Evolutionary conservation across 2,113 vertebrate species (phyloP), one percentile per base, ranked within the genome.

Genomic region (Onychorhynchus coronatus): DNA sequence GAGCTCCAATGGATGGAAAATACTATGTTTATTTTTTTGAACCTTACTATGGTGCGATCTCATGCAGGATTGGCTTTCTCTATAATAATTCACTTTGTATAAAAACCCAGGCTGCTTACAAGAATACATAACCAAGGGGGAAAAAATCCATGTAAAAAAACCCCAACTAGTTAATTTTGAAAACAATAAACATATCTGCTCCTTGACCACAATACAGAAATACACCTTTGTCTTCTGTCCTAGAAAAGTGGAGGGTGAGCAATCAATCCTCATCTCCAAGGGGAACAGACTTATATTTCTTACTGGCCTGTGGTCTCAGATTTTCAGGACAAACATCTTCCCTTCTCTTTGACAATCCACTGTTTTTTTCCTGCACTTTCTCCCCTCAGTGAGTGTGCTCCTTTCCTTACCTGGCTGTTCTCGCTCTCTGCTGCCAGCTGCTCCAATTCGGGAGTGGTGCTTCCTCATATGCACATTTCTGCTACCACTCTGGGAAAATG

Each of bases 401-500:
- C 59, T 49, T 31, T 88, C 68, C 96, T 98, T 95, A 98, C 98
- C 98, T 90, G 97, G 94, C 74, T 97, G 97, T 77, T 98, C 98
- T 79, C 96, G 97, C 44, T 98, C 98, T 61, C 97, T 98, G 91
- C 85, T 97, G 78, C 96, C 97, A 85, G 98, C 87, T 74, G 98
- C 97, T 89, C 98, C 97, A 85, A 95, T 88, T 87, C 98, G 95
- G 50, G 98, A 98, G 75, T 99, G 99, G 79, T 99, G 98, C 96
- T 99, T 99, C 97, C 98, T 99, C 98, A 99, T 98, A 87, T 99
- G 99, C 68, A 99, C 99, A 23, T 99, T 99, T 83, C 99, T 98
- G 98, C 99, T 99, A 78, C 99, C 99, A 37, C 99, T 99, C 97
- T 99, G 99, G 91, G 99, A 99, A 97, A 99, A 99, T 2, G 98